phyloP scores from a whole-genome alignment of 2,113 vertebrate species.

The Emydocephalus ijimae region DNA sequence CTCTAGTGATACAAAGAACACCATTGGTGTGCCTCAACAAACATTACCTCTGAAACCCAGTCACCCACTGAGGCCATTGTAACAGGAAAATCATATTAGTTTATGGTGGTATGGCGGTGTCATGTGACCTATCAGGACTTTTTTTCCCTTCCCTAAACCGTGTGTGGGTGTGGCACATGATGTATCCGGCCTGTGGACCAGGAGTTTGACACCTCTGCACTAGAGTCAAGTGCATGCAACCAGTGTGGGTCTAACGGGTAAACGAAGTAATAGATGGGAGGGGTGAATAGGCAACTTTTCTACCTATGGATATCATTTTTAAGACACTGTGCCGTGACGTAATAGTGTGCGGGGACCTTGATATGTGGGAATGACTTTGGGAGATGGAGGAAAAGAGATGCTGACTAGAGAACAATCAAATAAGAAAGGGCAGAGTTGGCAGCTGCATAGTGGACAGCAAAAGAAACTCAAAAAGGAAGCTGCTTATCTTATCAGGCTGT shows the following conservation, averaged over 20 bases:
- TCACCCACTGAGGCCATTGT: not conserved
- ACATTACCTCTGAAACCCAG: not conserved
- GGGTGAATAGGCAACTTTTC: not conserved
- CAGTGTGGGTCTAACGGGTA: not conserved
- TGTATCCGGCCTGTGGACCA: too few relatives aligned
- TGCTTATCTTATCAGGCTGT: not conserved
- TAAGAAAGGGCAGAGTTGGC: not conserved
- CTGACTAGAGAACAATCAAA: not conserved
- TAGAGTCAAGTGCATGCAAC: not conserved
- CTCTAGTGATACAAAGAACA: not conserved
- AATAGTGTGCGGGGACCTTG: not conserved
- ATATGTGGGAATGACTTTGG: not conserved
- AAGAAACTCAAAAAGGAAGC: not conserved
- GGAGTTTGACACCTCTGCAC: too few relatives aligned
- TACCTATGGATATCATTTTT: not conserved
- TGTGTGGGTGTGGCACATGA: too few relatives aligned
- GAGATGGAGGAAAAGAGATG: not conserved
- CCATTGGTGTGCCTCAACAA: not conserved
- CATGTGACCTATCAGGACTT: too few relatives aligned
- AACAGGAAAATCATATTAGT: not conserved
- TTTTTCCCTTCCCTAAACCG: too few relatives aligned
- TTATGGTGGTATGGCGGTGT: not conserved
- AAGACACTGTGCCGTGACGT: not conserved
- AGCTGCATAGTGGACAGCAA: not conserved
- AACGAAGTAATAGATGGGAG: not conserved